Percentiles rank a stretch among this genome's conserved stretches.
phyloP scores from a whole-genome alignment of 2,888 invertebrate species.

The Malacosoma neustria region DNA sequence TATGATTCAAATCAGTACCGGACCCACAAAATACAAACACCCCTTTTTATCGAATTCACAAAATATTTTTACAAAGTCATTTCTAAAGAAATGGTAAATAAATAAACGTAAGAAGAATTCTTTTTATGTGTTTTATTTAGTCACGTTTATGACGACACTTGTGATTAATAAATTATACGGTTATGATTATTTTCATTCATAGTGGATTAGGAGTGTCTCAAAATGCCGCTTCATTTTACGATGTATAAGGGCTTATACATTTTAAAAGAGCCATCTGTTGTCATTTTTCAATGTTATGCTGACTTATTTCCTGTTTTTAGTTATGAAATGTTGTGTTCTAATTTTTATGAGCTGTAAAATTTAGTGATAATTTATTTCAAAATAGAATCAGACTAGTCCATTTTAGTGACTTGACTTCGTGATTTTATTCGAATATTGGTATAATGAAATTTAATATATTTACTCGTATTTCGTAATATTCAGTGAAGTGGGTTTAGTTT shows the following conservation, averaged over 20 bases:
- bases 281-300: constrained; percentile 38
- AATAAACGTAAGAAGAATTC: not conserved
- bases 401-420: not conserved
- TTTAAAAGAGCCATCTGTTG: constrained; percentile 37
- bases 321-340: constrained; percentile 15
- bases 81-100: constrained; percentile 15
- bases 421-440: no score
- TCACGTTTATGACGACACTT: constrained; percentile 42
- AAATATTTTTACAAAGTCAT: constrained; percentile 53
- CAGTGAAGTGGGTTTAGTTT: no score
- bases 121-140: constrained; percentile 38
- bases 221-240: constrained; percentile 36
- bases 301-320: constrained; percentile 23
- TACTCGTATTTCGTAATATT: no score
- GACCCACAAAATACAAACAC: constrained; percentile 60
- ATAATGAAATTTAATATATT: no score
- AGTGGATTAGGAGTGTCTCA: constrained; percentile 45
- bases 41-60: constrained; percentile 56
- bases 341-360: constrained; percentile 6
- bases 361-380: not conserved
- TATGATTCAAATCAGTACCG: constrained; percentile 67
- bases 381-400: not conserved
- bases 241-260: constrained; percentile 30
- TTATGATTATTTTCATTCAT: constrained; percentile 46
- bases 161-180: constrained; percentile 51